Evolutionary conservation across 2,888 invertebrate genomes (phyloP), one percentile per base, ranked within the genome.

Genomic region (Ptychoptera contaminata): DNA sequence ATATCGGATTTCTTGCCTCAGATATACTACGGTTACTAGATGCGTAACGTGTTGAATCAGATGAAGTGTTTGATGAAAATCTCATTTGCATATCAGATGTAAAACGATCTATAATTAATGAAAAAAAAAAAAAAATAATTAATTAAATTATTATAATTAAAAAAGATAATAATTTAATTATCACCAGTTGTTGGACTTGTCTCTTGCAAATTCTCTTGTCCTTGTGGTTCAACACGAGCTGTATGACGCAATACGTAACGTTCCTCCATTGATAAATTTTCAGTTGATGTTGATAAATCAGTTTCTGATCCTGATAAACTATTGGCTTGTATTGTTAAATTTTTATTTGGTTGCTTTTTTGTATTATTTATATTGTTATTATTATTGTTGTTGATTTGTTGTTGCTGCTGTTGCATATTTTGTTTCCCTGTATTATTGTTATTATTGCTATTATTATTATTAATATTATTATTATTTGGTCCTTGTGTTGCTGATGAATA

Each of bases 141-240:
- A 9, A 16, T 8, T 37, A 9, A 16, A 43, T 23, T 5, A 29
- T 37, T 9, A 37, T 16, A 37, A 9, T 3, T 9, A 15, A 37
- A 37, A 37, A 29, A 23, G 8, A 11, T 6, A 2, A 14, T 31
- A 23, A 3, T 23, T 7, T 23, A 7, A 23, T 23, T 23, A 3
- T 23, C 23, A 23, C 23, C 7, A 23, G 23, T 23, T 23, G 23
- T 23, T 23, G 23, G 23, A 23, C 23, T 23, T 5, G 58, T 68
- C 59, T 53, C 52, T 51, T 69, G 72, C 48, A 73, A 72, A 63
- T 82, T 86, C 63, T 91, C 91, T 64, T 91, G 88, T 1, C 91
- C 91, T 63, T 91, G 91, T 1, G 91, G 91, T 60, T 91, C 91
- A 57, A 90, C 90, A 34, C 91, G 71, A 7, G 83, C 79, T 1